phyloP scores from a whole-genome alignment of 2,113 vertebrate species.

The Thamnaconus septentrionalis region DNA sequence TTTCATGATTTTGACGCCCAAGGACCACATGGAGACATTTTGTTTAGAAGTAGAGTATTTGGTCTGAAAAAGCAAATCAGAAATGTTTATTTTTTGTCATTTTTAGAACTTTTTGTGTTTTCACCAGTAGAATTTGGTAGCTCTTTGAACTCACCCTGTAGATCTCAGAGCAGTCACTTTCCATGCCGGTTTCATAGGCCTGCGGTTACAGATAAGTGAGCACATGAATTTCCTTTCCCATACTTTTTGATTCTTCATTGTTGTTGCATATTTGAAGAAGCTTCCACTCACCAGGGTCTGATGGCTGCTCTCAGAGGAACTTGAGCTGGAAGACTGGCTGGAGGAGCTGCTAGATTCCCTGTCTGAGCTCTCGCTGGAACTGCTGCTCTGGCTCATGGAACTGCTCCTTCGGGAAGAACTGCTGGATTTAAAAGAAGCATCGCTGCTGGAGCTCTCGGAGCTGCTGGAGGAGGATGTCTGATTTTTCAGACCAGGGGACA shows the following conservation, averaged over 20 bases:
- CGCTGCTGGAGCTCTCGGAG: constrained; percentile 43
- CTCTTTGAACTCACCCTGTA: background rate
- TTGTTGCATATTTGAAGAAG: background rate
- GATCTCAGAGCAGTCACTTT: no score
- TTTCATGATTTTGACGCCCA: no score
- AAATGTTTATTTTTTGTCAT: background rate
- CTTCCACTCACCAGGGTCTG: constrained; percentile 37
- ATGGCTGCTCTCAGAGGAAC: constrained; percentile 27
- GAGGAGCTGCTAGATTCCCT: constrained; percentile 1
- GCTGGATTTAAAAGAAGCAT: constrained; percentile 22
- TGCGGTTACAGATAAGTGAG: constrained; percentile 25
- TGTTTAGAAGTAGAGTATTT: constrained; percentile 66
- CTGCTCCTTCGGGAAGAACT: constrained; percentile 4
- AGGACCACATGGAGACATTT: no score
- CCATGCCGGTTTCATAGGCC: background rate
- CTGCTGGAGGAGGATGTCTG: constrained; percentile 33
- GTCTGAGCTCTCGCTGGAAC: constrained; percentile 11
- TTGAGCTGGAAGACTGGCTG: constrained; percentile 27
- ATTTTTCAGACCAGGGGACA: constrained; percentile 60
- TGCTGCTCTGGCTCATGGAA: constrained; percentile 22
- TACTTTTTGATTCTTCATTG: background rate
- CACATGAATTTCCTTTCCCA: background rate
- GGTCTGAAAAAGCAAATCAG: constrained; percentile 54
- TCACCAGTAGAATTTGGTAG: background rate
- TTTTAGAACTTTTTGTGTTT: background rate